Conservation (phyloP, 2,888 invertebrate species). For the Linnaemya vulpina region DNA sequence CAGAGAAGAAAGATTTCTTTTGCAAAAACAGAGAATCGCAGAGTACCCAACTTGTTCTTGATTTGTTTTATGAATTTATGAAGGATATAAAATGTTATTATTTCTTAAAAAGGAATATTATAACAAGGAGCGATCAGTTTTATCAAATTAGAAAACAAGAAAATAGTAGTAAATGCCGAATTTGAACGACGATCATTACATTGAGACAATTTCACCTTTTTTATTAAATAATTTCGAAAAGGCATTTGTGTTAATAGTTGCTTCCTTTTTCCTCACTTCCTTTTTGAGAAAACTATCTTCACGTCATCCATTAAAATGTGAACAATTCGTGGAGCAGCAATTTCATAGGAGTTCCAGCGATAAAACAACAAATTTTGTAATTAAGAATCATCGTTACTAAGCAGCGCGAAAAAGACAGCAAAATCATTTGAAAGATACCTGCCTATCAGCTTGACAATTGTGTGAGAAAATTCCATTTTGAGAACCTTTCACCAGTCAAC, state of each 20-base stretch:
- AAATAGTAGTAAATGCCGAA: too few relatives aligned
- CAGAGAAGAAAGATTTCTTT: too few relatives aligned
- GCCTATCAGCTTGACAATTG: constrained; percentile 38
- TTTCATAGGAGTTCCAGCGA: constrained; percentile 15
- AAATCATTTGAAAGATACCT: constrained; percentile 8
- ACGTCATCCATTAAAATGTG: not conserved
- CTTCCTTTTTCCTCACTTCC: not conserved
- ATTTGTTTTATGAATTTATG: too few relatives aligned
- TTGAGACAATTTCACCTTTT: too few relatives aligned
- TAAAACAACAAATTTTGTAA: constrained; percentile 34
- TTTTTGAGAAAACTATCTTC: not conserved
- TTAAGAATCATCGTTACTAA: not conserved
- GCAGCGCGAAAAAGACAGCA: not conserved
- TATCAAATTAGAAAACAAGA: too few relatives aligned
- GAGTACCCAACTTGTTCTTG: too few relatives aligned
- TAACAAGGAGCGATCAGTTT: too few relatives aligned
- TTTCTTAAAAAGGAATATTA: too few relatives aligned
- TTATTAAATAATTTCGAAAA: too few relatives aligned
- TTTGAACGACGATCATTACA: too few relatives aligned
- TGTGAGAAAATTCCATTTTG: constrained; percentile 69
- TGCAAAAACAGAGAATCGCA: too few relatives aligned
- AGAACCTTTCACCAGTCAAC: constrained; percentile 70
- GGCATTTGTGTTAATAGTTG: not conserved
- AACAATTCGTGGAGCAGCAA: not conserved
- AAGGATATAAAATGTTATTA: too few relatives aligned